Percentiles rank a stretch among this genome's conserved stretches.
These are phyloP conservation scores for Antechinus flavipes DNA, from an alignment of 2,113 vertebrate species.

Conservation along the genomic window DNA sequence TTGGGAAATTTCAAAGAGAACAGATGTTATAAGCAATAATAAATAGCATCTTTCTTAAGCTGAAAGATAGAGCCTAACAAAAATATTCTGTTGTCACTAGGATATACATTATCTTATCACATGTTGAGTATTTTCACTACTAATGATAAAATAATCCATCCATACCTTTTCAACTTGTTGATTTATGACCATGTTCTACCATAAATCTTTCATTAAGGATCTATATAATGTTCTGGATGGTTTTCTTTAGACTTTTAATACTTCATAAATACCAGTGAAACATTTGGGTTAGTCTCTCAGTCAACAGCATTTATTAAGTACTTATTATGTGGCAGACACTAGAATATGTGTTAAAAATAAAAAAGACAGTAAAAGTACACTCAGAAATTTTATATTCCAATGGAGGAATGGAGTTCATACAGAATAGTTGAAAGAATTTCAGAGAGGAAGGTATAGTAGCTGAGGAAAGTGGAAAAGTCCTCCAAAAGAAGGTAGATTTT, in stretches of 20 bases:
- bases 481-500: background rate
- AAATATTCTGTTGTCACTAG: constrained; percentile 35
- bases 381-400: background rate
- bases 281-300: background rate
- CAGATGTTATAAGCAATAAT: constrained; percentile 46
- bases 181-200: background rate
- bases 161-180: background rate
- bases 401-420: background rate
- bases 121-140: background rate
- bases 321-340: background rate
- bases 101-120: background rate
- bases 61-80: constrained; percentile 40
- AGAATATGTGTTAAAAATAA: background rate
- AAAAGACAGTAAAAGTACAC: background rate
- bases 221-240: background rate
- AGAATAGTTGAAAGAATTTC: background rate
- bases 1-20: constrained; percentile 11
- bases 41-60: constrained; percentile 27
- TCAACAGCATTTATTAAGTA: background rate
- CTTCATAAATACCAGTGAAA: background rate
- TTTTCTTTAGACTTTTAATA: background rate
- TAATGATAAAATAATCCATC: background rate
- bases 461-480: background rate
- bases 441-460: background rate
- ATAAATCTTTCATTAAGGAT: background rate